phyloP scores from a whole-genome alignment of 2,113 vertebrate species.

The Coryphaenoides rupestris region DNA sequence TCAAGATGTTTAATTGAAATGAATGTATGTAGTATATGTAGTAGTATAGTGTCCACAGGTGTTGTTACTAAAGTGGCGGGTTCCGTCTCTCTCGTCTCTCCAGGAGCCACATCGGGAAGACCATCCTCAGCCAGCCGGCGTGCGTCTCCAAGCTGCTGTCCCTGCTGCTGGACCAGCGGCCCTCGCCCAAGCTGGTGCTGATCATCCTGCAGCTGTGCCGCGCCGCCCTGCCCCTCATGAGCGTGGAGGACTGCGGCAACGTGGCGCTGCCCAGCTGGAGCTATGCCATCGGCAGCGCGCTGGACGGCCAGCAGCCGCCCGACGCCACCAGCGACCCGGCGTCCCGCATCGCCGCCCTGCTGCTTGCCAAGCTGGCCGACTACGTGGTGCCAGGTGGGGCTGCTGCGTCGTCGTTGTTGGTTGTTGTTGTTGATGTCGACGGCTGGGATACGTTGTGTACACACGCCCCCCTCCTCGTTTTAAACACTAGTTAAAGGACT shows the following conservation, averaged over 20 bases:
- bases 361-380: slow-evolving; percentile 93
- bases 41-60: no score
- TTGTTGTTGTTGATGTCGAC: background rate
- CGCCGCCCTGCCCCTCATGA: slow-evolving; percentile 94
- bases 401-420: background rate
- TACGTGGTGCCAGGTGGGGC: slow-evolving; percentile 94
- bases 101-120: slow-evolving; percentile 98
- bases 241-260: slow-evolving; percentile 95
- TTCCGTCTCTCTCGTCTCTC: slow-evolving; percentile 19
- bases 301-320: slow-evolving; percentile 90
- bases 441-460: background rate
- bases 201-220: slow-evolving; percentile 96
- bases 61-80: background rate
- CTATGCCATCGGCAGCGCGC: slow-evolving; percentile 87
- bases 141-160: slow-evolving; percentile 98
- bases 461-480: no score
- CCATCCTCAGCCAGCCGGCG: slow-evolving; percentile 96
- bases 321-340: slow-evolving; percentile 94
- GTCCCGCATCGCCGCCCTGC: slow-evolving; percentile 90
- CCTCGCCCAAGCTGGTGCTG: slow-evolving; percentile 94
- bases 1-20: no score
- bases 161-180: slow-evolving; percentile 92
- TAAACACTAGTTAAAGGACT: no score
- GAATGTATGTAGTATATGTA: no score
- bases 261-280: slow-evolving; percentile 96